A percentile compares a stretch with the other conserved stretches of the same genome.
Evolutionary conservation across 2,113 vertebrate species (phyloP).

Genomic region (Scolopax mira): DNA sequence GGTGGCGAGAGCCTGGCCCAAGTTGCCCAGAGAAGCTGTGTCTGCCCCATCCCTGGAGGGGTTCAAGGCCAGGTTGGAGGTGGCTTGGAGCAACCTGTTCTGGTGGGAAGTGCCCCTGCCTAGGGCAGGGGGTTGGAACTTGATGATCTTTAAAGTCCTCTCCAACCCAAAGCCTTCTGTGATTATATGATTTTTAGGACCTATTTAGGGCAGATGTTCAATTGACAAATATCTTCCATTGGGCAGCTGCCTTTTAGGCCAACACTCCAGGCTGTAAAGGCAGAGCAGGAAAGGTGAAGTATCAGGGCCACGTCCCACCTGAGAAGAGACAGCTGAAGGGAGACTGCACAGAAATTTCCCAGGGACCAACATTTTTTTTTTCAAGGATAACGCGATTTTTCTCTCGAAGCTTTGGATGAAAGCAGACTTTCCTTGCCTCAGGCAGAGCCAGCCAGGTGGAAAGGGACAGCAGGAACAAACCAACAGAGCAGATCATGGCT

Average conservation of each 20-base stretch:
- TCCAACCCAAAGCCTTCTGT: too few relatives aligned
- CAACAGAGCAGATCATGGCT: background rate
- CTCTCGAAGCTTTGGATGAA: background rate
- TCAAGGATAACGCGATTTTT: background rate
- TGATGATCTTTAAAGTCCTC: too few relatives aligned
- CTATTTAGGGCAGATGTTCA: background rate
- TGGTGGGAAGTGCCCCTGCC: too few relatives aligned
- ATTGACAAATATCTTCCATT: background rate
- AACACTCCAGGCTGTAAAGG: too few relatives aligned
- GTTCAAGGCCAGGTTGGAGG: too few relatives aligned
- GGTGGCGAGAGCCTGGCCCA: too few relatives aligned
- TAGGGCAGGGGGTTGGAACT: too few relatives aligned
- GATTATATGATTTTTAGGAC: background rate
- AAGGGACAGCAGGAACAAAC: background rate
- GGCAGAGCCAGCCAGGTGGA: background rate
- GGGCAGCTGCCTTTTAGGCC: background rate
- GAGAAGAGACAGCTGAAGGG: background rate
- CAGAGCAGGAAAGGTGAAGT: background rate
- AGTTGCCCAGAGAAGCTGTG: too few relatives aligned
- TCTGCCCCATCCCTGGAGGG: too few relatives aligned
- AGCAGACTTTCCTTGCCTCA: background rate
- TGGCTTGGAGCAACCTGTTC: too few relatives aligned
- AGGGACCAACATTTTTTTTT: background rate
- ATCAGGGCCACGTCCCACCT: fast-evolving
- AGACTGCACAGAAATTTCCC: fast-evolving